These are phyloP conservation scores for Arge pagana DNA, from an alignment of 2,888 invertebrate genomes.

Conservation along the genomic window DNA sequence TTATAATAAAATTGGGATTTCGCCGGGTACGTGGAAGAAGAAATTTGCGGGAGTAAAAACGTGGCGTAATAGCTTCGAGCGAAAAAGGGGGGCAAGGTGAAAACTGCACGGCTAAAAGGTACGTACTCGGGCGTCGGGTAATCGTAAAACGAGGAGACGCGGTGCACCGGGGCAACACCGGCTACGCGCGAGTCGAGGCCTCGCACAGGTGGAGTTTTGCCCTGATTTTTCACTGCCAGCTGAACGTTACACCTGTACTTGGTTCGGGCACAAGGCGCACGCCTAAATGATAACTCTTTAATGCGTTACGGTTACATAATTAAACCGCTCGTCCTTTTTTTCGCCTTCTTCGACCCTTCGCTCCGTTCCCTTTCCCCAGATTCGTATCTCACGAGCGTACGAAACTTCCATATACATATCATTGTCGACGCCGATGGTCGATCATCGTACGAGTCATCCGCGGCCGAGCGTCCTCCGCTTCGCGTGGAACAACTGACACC, in stretches of 20 bases:
- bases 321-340: conserved; percentile 19
- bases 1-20: no score
- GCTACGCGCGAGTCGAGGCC: no score
- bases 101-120: not conserved
- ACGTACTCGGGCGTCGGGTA: not conserved
- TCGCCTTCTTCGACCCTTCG: no score
- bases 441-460: no score
- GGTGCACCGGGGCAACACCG: not conserved
- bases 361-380: no score
- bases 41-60: no score
- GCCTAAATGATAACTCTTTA: conserved; percentile 23
- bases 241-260: conserved; percentile 18
- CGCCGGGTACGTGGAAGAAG: no score
- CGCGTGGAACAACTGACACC: no score
- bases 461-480: no score
- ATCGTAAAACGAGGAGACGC: not conserved
- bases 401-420: no score
- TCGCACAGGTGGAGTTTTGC: conserved; percentile 21
- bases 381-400: conserved; percentile 1
- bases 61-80: no score
- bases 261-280: not conserved
- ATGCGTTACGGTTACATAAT: conserved; percentile 23
- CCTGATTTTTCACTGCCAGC: conserved; percentile 19
- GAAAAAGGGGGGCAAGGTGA: not conserved
- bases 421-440: no score